phyloP scores from a whole-genome alignment of 1,140 invertebrate species.

The Bradysia coprophila region DNA sequence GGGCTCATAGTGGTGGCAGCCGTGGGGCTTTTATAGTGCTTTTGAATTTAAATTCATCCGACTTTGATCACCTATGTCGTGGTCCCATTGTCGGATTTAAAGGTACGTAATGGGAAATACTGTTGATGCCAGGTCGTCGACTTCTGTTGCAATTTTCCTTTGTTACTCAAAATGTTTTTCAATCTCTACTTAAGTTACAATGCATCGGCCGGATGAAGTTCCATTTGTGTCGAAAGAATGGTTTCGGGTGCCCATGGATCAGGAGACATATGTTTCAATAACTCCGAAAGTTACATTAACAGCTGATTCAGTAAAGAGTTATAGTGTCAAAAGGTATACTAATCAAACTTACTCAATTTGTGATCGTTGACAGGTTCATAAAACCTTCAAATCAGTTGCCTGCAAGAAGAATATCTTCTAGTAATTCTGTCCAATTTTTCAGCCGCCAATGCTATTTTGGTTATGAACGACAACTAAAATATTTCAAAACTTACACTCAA shows the following conservation, averaged over 20 bases:
- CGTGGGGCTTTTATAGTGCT: conserved; percentile 37
- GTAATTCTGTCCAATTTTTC: too few species aligned
- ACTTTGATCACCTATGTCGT: conserved; percentile 42
- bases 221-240: conserved; percentile 32
- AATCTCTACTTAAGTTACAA: conserved; percentile 21
- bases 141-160: background rate
- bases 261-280: conserved; percentile 31
- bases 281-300: conserved; percentile 37
- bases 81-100: conserved; percentile 50
- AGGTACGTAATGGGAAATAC: too few species aligned
- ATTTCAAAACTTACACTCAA: conserved; percentile 40
- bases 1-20: conserved; percentile 34
- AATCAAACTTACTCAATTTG: too few species aligned
- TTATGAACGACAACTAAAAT: conserved; percentile 33
- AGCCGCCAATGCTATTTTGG: conserved; percentile 37
- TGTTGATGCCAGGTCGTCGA: too few species aligned
- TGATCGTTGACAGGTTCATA: too few species aligned
- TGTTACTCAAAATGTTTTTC: background rate
- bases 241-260: conserved; percentile 30
- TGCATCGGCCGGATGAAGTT: conserved; percentile 35
- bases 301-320: conserved; percentile 30
- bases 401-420: too few species aligned
- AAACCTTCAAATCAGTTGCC: too few species aligned
- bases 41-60: conserved; percentile 30
- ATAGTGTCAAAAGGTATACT: conserved; percentile 30